These are phyloP conservation scores for Sisyra terminalis DNA, from an alignment of 2,888 invertebrate genomes.

Conservation along the genomic window DNA sequence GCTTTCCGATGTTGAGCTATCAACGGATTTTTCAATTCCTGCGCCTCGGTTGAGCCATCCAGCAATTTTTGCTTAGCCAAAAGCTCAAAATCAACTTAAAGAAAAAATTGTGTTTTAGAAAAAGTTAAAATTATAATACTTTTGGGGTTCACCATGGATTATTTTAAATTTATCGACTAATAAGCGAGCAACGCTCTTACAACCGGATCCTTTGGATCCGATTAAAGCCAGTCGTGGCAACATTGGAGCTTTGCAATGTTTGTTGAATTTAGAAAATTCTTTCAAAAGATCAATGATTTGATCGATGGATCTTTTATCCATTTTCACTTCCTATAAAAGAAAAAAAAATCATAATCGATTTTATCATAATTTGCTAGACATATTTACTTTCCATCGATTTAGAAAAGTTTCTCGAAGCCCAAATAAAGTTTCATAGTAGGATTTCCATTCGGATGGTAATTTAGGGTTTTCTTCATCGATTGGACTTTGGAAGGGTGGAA, in stretches of 20 bases:
- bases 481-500: conserved; percentile 20
- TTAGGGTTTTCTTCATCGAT: conserved; percentile 22
- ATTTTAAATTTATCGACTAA: conserved; percentile 35
- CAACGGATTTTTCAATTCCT: not conserved
- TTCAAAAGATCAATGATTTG: conserved; percentile 25
- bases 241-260: conserved; percentile 29
- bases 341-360: not conserved
- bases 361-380: no score
- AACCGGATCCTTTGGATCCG: conserved; percentile 41
- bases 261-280: conserved; percentile 21
- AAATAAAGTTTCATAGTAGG: conserved; percentile 21
- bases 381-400: conserved; percentile 19
- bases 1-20: no score
- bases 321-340: conserved; percentile 22
- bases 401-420: conserved; percentile 24
- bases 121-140: no score
- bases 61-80: conserved; percentile 32
- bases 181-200: conserved; percentile 33
- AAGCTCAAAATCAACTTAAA: conserved; percentile 37
- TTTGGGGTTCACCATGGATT: conserved; percentile 27
- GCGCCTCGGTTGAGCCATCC: not conserved
- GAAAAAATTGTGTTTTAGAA: not conserved
- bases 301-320: conserved; percentile 20
- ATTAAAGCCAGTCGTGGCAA: conserved; percentile 39
- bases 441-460: conserved; percentile 21